Base-by-base conservation (phyloP, 2,888 invertebrate species). In the Drosophila glabriapex region DNA sequence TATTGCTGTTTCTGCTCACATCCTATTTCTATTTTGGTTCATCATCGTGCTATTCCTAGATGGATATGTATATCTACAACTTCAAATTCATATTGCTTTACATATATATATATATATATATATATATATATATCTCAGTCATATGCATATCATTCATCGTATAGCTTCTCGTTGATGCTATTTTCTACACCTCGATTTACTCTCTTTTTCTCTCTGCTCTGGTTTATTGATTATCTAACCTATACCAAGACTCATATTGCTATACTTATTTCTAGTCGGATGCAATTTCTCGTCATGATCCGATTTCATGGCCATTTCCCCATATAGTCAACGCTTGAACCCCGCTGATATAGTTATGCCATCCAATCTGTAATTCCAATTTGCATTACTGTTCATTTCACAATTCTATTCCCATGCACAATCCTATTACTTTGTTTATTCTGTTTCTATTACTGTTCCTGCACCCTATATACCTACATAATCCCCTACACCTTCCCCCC, bases 311-410 rank as follows among this genome's bases (percentile, higher is more conserved):
- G 37, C 28, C n/a, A 28, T 33, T 53, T 25, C 12, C 6, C 19
- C 3, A 22, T 7, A 31, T 31, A 6, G 14, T n/a, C 22, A 12
- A n/a, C 39, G 50, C 35, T 49, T 35, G 22, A 59, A 35, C 63
- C 50, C 31, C 16, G 54, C 41, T 66, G 31, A 29, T 25, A 22
- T 46, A 54, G 22, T 19, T 22, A 29, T 43, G 55, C 6, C 46
- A 25, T 12, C 29, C 46, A 49, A 4, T 33, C 28, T 55, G 10
- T 29, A n/a, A 39, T 54, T n/a, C 39, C 58, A 33, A 46, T 61
- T 62, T 56, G 41, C 35, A 25, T 53, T 52, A 37, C 52, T 50
- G 12, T 43, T 62, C 60, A 25, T 25, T 52, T 39, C n/a, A 19
- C 46, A 58, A 22, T 39, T 28, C 41, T 31, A 28, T 72, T 62